These are phyloP conservation scores for fruit fly (Drosophila melanogaster) DNA, from an alignment of 1,140 invertebrate genomes.

Conservation along the genomic window DNA sequence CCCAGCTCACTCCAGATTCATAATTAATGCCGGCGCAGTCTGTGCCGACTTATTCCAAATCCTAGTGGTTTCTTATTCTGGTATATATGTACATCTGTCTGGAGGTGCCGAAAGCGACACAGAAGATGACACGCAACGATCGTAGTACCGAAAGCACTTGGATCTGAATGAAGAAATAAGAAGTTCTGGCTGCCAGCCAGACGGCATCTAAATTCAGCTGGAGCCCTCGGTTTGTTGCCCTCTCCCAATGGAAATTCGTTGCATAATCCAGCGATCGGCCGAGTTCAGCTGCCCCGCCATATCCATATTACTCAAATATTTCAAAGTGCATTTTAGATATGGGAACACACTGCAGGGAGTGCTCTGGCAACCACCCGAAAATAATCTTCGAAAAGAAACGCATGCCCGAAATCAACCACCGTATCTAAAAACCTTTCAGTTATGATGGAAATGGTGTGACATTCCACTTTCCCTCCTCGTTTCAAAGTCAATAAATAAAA, in stretches of 20 bases:
- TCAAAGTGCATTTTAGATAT: constrained; percentile 70
- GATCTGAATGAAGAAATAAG: constrained; percentile 7
- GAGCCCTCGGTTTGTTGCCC: constrained; percentile 60
- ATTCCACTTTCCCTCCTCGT: constrained; percentile 3
- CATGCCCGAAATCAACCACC: constrained; percentile 64
- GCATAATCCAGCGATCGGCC: constrained; percentile 64
- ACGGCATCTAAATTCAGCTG: constrained; percentile 42
- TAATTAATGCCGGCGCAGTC: constrained; percentile 65
- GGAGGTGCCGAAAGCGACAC: constrained; percentile 70
- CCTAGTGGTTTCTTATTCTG: neutral
- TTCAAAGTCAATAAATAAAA: constrained; percentile 78
- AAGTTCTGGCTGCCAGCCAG: constrained; percentile 44
- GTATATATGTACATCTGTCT: constrained; percentile 8
- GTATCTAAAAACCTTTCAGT: constrained; percentile 62
- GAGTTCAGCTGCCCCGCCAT: constrained; percentile 39
- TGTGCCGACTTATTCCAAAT: constrained; percentile 11
- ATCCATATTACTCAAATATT: constrained; percentile 24
- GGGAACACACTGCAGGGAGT: constrained; percentile 12
- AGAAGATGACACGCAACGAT: constrained; percentile 60
- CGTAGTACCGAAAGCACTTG: constrained; percentile 35
- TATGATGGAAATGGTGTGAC: constrained; percentile 52
- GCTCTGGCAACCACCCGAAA: constrained; percentile 33
- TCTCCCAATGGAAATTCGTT: constrained; percentile 24
- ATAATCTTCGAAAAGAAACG: constrained; percentile 19
- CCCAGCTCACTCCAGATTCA: constrained; percentile 65